Evolutionary conservation across 2,888 invertebrate species (phyloP).

Genomic region (Salticus scenicus): DNA sequence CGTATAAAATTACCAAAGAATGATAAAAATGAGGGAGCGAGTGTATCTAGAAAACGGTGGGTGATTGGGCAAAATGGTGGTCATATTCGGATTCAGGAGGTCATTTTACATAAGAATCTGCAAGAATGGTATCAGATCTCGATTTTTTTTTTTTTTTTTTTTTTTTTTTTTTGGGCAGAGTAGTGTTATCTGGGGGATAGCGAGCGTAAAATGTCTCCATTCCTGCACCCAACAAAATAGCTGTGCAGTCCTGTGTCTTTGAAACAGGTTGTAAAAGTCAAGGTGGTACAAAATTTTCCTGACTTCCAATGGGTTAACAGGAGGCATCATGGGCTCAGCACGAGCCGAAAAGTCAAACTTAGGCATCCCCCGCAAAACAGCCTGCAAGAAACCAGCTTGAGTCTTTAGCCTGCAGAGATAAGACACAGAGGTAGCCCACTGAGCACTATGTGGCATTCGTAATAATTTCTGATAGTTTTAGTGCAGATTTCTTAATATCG

Average conservation of each 20-base stretch:
- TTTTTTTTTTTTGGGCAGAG: too few relatives aligned
- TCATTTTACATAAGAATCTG: too few relatives aligned
- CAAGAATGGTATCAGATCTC: too few relatives aligned
- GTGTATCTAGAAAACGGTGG: too few relatives aligned
- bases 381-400: slow-evolving; percentile 14
- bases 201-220: background rate
- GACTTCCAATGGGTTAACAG: background rate
- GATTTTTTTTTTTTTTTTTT: too few relatives aligned
- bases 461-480: slow-evolving; percentile 22
- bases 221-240: background rate
- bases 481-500: slow-evolving; percentile 9
- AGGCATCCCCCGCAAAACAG: background rate
- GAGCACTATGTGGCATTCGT: background rate
- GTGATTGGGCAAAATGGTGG: too few relatives aligned
- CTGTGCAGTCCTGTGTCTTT: too few relatives aligned
- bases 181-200: background rate
- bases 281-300: background rate
- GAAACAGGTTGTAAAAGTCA: background rate
- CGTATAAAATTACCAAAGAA: too few relatives aligned
- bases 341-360: background rate
- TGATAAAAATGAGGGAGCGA: too few relatives aligned
- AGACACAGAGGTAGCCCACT: background rate
- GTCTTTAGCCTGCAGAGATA: background rate
- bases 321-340: background rate
- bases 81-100: too few relatives aligned